These are phyloP conservation scores for Alca torda DNA, from an alignment of 2,797 vertebrate species.

Conservation along the genomic window DNA sequence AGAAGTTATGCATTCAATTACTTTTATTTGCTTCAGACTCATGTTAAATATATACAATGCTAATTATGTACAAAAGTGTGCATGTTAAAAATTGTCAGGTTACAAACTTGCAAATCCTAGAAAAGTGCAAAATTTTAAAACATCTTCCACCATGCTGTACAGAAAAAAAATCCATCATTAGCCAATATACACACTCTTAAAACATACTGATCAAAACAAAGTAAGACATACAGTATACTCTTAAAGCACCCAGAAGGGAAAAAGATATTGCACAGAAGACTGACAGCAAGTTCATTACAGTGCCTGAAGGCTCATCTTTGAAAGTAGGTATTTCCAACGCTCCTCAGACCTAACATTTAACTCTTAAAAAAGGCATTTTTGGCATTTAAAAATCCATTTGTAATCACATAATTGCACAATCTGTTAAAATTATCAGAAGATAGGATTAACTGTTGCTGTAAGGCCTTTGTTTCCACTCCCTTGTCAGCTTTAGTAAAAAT, in stretches of 20 bases:
- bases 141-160: conserved; percentile 91
- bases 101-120: conserved; percentile 90
- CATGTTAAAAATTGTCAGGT: conserved; percentile 86
- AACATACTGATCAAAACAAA: conserved; percentile 56
- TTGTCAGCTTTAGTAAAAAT: conserved; percentile 8
- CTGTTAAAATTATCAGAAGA: conserved; percentile 48
- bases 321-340: conserved; percentile 56
- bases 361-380: conserved; percentile 67
- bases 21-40: conserved; percentile 79
- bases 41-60: conserved; percentile 88
- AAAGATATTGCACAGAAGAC: conserved; percentile 78
- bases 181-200: conserved; percentile 85
- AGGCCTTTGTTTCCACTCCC: conserved; percentile 57
- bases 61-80: conserved; percentile 90
- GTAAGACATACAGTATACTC: conserved; percentile 71
- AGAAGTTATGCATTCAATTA: conserved; percentile 54
- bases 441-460: conserved; percentile 52
- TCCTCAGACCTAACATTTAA: conserved; percentile 53
- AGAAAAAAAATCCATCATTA: conserved; percentile 87
- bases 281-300: conserved; percentile 69
- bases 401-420: conserved; percentile 66
- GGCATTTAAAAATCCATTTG: conserved; percentile 68
- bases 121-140: conserved; percentile 94
- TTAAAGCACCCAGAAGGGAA: conserved; percentile 70
- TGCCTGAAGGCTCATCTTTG: conserved; percentile 60